phyloP scores from a whole-genome alignment of 2,888 invertebrate species.

The Druceiella hillmani region DNA sequence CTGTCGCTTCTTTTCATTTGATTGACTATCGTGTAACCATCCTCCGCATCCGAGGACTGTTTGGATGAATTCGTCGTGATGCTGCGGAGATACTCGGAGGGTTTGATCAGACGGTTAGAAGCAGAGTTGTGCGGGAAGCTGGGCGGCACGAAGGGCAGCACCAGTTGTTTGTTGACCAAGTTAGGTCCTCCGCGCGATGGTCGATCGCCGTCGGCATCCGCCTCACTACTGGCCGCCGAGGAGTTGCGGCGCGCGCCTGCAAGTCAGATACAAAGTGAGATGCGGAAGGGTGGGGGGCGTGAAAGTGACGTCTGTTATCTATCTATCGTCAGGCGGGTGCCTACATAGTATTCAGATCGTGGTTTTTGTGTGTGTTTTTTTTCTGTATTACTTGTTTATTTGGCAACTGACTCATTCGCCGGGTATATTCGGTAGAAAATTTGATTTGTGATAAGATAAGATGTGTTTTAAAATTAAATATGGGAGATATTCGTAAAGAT shows the following conservation, averaged over 20 bases:
- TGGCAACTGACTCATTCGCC: too few relatives aligned
- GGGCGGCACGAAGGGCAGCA: conserved; percentile 85
- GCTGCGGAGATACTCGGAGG: conserved; percentile 85
- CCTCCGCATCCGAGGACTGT: conserved; percentile 47
- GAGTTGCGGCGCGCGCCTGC: conserved; percentile 46
- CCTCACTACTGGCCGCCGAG: conserved; percentile 37
- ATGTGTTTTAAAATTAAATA: too few relatives aligned
- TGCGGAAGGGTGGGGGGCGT: too few relatives aligned
- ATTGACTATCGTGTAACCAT: conserved; percentile 13
- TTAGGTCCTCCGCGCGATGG: conserved; percentile 50
- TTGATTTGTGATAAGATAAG: too few relatives aligned
- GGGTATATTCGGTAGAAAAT: too few relatives aligned
- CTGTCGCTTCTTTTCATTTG: conserved; percentile 23
- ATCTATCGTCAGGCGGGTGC: too few relatives aligned
- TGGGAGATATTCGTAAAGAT: too few relatives aligned
- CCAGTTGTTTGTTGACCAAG: conserved; percentile 80
- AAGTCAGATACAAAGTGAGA: conserved; percentile 30
- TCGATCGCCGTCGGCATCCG: conserved; percentile 39
- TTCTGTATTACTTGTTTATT: too few relatives aligned
- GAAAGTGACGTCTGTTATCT: too few relatives aligned
- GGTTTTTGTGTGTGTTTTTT: too few relatives aligned
- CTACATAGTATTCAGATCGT: too few relatives aligned
- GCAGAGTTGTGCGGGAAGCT: conserved; percentile 76
- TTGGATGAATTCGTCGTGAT: conserved; percentile 64
- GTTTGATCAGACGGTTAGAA: conserved; percentile 82